Evolutionary conservation across 2,797 vertebrate species (phyloP).

Genomic region (Scleropages formosus): DNA sequence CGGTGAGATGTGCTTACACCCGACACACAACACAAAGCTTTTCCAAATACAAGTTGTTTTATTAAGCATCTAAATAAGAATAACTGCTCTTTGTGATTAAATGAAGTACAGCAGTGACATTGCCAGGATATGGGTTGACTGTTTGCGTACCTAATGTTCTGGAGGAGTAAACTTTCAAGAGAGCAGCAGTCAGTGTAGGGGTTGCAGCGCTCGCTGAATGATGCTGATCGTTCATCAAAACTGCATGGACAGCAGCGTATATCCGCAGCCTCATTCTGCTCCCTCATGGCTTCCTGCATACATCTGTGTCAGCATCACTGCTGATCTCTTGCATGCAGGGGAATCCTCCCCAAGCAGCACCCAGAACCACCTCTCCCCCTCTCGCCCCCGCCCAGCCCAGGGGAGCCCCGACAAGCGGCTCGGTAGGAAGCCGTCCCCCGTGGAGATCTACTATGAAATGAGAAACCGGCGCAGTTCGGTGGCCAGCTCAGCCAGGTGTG

Average conservation of each 20-base stretch:
- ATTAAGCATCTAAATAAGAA: too few species aligned
- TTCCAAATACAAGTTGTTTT: neutral
- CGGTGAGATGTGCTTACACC: neutral
- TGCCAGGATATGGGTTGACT: too few species aligned
- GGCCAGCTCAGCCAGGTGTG: constrained; percentile 70
- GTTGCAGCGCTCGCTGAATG: too few species aligned
- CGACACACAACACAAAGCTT: neutral
- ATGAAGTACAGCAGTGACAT: too few species aligned
- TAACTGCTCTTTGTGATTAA: too few species aligned
- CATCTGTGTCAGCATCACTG: neutral
- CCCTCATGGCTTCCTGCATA: too few species aligned
- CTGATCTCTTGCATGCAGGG: constrained; percentile 29
- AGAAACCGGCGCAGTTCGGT: constrained; percentile 72
- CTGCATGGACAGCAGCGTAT: too few species aligned
- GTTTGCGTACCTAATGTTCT: too few species aligned
- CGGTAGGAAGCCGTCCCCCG: constrained; percentile 59
- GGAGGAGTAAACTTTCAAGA: too few species aligned
- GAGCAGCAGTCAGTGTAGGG: too few species aligned
- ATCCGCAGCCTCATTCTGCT: too few species aligned
- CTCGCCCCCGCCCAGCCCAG: constrained; percentile 58
- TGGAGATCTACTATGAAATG: constrained; percentile 74
- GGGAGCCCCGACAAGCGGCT: constrained; percentile 67
- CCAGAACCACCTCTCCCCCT: constrained; percentile 42
- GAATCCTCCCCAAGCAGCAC: constrained; percentile 25
- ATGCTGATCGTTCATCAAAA: too few species aligned